These are phyloP conservation scores for Cettia cetti DNA, from an alignment of 2,113 vertebrate species.

Conservation along the genomic window DNA sequence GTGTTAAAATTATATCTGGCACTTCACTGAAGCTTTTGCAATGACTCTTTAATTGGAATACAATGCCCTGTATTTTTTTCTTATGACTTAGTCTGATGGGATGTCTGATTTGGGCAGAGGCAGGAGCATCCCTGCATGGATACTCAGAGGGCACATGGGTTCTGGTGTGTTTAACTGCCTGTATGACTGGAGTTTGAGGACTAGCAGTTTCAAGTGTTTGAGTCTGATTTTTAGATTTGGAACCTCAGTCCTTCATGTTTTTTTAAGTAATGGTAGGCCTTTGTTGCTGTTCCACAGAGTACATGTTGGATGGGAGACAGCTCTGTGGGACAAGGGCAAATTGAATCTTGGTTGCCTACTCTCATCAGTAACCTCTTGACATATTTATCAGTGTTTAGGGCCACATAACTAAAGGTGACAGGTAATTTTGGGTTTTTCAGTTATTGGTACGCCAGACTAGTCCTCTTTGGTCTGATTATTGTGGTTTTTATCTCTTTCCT, in stretches of 20 bases:
- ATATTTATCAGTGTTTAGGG: not conserved
- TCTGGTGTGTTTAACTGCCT: not conserved
- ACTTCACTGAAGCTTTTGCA: not conserved
- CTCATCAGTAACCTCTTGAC: not conserved
- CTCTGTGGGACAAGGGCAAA: not conserved
- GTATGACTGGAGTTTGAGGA: not conserved
- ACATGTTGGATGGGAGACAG: not conserved
- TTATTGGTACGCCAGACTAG: not conserved
- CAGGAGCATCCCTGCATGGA: not conserved
- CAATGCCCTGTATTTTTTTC: not conserved
- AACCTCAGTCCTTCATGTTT: not conserved
- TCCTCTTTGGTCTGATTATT: not conserved
- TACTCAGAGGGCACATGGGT: fast-evolving
- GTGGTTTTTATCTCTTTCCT: not conserved
- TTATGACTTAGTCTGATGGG: not conserved
- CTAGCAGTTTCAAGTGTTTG: not conserved
- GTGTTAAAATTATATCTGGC: not conserved
- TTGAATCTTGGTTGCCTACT: not conserved
- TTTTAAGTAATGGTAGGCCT: not conserved
- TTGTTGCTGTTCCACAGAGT: not conserved
- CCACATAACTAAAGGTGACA: not conserved
- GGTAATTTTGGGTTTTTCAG: not conserved
- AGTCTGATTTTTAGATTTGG: not conserved
- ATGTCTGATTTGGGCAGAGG: not conserved
- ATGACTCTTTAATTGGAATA: not conserved